phyloP scores from a whole-genome alignment of 1,140 invertebrate genomes.

The Psix sp. region DNA sequence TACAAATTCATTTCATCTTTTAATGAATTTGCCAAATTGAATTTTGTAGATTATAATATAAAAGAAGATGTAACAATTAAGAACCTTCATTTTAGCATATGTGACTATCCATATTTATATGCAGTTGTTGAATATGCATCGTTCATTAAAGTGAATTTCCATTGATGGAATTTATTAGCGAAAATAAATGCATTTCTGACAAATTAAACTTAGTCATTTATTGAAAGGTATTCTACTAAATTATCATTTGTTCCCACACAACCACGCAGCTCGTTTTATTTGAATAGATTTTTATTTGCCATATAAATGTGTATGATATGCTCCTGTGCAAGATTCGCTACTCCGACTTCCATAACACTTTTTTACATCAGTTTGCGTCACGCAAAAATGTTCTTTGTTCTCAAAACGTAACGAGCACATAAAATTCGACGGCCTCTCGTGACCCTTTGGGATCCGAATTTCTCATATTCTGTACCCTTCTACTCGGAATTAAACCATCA shows the following conservation, averaged over 20 bases:
- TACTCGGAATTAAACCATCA: slow-evolving; percentile 10
- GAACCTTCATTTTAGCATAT: neutral
- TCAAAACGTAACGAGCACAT: slow-evolving; percentile 24
- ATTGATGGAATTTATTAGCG: slow-evolving; percentile 18
- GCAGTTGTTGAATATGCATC: slow-evolving; percentile 15
- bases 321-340: slow-evolving; percentile 4
- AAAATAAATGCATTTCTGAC: slow-evolving; percentile 14
- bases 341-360: slow-evolving; percentile 21
- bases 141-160: slow-evolving; percentile 17
- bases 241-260: slow-evolving; percentile 5
- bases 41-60: no score
- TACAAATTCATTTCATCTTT: no score
- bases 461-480: slow-evolving; percentile 5
- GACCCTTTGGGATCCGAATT: neutral
- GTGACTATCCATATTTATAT: slow-evolving; percentile 24
- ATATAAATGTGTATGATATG: slow-evolving; percentile 8
- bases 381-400: slow-evolving; percentile 19
- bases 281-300: slow-evolving; percentile 22
- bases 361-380: slow-evolving; percentile 24
- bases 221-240: neutral
- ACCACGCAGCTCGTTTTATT: neutral
- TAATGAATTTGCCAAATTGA: no score
- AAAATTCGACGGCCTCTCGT: slow-evolving; percentile 14
- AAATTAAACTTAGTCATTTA: slow-evolving; percentile 3
- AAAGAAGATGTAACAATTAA: no score